Conservation (phyloP, 2,113 vertebrate species). For the Cichladusa arquata region DNA sequence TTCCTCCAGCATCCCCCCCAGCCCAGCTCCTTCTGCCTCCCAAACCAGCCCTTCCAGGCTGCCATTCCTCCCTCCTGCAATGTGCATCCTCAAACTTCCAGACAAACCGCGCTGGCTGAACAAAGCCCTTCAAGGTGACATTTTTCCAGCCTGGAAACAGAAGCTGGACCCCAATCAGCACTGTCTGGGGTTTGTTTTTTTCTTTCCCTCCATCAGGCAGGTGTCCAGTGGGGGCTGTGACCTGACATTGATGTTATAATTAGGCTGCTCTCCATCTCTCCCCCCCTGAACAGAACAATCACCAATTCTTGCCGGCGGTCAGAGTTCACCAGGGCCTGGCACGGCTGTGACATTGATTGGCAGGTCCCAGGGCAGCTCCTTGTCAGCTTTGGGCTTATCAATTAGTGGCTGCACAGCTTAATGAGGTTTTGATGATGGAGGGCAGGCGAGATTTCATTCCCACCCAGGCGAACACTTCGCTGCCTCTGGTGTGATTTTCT, state of each 20-base stretch:
- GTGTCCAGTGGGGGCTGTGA: not conserved
- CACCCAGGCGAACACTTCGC: not conserved
- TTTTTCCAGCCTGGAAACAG: not conserved
- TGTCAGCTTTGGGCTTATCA: conserved; percentile 16
- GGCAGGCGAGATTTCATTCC: not conserved
- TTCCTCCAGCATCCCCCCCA: not conserved
- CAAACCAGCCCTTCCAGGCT: not conserved
- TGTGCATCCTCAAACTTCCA: fast-evolving
- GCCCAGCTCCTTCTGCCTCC: not conserved
- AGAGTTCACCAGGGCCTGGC: conserved; percentile 6
- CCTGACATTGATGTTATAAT: conserved; percentile 59
- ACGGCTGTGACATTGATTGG: not conserved
- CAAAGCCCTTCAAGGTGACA: not conserved
- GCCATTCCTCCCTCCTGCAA: not conserved
- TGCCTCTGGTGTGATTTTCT: not conserved
- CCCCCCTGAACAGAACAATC: conserved; percentile 22
- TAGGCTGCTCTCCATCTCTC: not conserved
- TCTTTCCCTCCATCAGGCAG: not conserved
- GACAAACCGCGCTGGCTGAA: fast-evolving
- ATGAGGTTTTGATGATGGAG: conserved; percentile 66
- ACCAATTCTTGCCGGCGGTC: conserved; percentile 31
- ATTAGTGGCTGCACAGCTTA: conserved; percentile 28
- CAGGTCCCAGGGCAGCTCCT: not conserved
- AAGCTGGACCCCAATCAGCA: not conserved
- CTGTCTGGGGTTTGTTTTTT: fast-evolving